These are phyloP conservation scores for Peromyscus leucopus DNA, from an alignment of 2,113 vertebrate genomes.

Conservation along the genomic window DNA sequence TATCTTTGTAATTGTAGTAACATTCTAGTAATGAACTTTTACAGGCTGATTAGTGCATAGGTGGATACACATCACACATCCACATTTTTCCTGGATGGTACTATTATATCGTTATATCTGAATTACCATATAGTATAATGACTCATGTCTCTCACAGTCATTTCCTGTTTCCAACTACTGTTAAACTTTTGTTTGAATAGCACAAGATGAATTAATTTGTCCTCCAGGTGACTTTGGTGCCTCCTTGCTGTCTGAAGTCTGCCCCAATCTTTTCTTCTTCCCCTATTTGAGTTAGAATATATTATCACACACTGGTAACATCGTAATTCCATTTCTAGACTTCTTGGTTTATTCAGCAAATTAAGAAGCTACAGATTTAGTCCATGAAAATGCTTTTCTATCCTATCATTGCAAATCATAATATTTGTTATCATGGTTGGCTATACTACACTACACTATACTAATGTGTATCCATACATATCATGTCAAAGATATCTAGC, in stretches of 20 bases:
- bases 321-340: neutral
- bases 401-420: slow-evolving; percentile 13
- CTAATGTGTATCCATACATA: neutral
- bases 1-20: neutral
- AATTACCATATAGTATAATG: neutral
- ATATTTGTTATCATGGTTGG: neutral
- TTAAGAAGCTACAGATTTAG: slow-evolving; percentile 23
- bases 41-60: neutral
- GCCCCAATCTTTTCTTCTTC: neutral
- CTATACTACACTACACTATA: neutral
- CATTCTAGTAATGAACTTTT: slow-evolving; percentile 8
- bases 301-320: neutral
- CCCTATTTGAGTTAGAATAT: neutral
- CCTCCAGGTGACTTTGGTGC: neutral
- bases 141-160: neutral
- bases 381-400: slow-evolving; percentile 25
- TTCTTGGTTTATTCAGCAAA: neutral
- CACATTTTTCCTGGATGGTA: neutral
- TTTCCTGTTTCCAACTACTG: neutral
- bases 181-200: slow-evolving; percentile 29
- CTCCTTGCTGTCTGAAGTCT: neutral
- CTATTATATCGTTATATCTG: neutral
- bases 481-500: neutral
- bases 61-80: neutral
- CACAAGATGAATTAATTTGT: neutral